phyloP scores from a whole-genome alignment of 1,140 invertebrate species.

The Carposina sasakii region DNA sequence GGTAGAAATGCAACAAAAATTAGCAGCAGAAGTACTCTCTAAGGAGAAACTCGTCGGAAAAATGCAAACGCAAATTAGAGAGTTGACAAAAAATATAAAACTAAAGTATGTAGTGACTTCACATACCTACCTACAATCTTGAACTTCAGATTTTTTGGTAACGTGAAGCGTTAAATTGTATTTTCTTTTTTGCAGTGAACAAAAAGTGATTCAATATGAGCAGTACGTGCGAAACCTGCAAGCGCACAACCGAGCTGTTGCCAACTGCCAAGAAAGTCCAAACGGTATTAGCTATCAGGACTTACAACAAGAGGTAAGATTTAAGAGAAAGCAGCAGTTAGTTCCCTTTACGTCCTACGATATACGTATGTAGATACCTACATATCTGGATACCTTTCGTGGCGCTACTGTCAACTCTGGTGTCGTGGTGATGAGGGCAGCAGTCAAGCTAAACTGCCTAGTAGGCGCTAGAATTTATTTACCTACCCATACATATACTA shows the following conservation, averaged over 20 bases:
- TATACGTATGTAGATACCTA: too few relatives aligned
- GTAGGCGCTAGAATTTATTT: too few relatives aligned
- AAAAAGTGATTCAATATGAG: constrained; percentile 62
- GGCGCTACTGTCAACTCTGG: too few relatives aligned
- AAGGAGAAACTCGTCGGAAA: constrained; percentile 61
- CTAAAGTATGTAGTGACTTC: constrained; percentile 39
- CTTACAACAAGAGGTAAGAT: constrained; percentile 55
- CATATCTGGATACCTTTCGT: too few relatives aligned
- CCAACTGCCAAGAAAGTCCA: constrained; percentile 40
- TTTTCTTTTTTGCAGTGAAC: constrained; percentile 41
- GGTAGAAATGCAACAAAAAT: constrained; percentile 58
- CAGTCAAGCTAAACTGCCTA: too few relatives aligned
- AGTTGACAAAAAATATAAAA: constrained; percentile 57
- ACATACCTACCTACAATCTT: constrained; percentile 8
- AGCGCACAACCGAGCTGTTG: constrained; percentile 35
- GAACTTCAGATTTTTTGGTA: neutral
- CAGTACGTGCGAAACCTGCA: constrained; percentile 53
- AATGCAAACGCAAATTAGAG: constrained; percentile 59
- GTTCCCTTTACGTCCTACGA: too few relatives aligned
- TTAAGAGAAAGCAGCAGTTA: too few relatives aligned
- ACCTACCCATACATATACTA: too few relatives aligned
- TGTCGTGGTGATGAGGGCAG: too few relatives aligned
- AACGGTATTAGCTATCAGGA: constrained; percentile 47
- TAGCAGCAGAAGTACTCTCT: constrained; percentile 50
- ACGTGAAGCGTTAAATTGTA: neutral